Evolutionary conservation across 1,140 invertebrate species (phyloP).

Genomic region (Danaus melanippus): DNA sequence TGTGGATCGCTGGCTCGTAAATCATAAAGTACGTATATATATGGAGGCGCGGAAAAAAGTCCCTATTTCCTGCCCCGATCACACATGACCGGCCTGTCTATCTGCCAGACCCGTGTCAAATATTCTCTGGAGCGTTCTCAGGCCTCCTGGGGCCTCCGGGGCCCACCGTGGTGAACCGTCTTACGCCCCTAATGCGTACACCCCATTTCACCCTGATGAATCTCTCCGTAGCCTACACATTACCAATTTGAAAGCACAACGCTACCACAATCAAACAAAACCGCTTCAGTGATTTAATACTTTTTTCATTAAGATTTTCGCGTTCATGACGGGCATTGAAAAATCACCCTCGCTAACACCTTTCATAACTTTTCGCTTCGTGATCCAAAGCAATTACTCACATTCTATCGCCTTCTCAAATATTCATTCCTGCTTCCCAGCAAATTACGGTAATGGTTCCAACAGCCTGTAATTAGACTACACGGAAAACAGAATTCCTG

Average conservation of each 20-base stretch:
- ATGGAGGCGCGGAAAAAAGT: constrained; percentile 64
- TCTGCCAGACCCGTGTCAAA: constrained; percentile 72
- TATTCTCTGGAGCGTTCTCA: constrained; percentile 68
- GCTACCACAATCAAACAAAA: constrained; percentile 2
- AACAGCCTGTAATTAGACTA: constrained; percentile 61
- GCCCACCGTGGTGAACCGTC: constrained; percentile 67
- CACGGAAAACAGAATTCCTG: constrained; percentile 38
- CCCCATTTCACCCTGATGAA: constrained; percentile 55
- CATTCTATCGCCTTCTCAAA: constrained; percentile 69
- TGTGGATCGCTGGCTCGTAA: constrained; percentile 56
- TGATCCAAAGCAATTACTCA: constrained; percentile 69
- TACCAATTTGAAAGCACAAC: constrained; percentile 4
- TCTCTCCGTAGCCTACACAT: constrained; percentile 38
- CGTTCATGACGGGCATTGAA: constrained; percentile 50
- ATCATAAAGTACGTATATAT: constrained; percentile 63
- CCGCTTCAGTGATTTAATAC: constrained; percentile 44
- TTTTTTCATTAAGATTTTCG: constrained; percentile 66
- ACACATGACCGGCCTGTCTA: constrained; percentile 71
- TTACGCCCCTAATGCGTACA: constrained; percentile 65
- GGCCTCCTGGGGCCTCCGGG: constrained; percentile 52
- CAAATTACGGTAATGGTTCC: constrained; percentile 66
- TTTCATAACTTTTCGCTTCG: constrained; percentile 72
- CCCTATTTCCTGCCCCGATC: constrained; percentile 66
- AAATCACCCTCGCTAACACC: constrained; percentile 59
- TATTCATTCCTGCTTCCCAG: constrained; percentile 67